phyloP scores from a whole-genome alignment of 2,113 vertebrate genomes.

The Mohoua ochrocephala region DNA sequence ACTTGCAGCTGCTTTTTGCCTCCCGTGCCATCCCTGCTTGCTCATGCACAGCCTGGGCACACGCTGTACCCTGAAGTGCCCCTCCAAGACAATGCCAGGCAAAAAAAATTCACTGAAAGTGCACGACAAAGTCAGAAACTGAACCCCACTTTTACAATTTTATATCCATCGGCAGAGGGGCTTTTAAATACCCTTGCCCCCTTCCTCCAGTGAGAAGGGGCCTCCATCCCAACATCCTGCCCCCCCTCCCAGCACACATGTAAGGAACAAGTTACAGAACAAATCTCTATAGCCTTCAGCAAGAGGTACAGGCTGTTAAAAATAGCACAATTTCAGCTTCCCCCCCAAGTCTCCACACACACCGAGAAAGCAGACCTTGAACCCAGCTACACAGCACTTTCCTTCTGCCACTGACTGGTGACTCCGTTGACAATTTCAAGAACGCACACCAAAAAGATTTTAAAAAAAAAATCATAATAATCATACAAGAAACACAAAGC shows the following conservation, averaged over 20 bases:
- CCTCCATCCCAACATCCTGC: not conserved
- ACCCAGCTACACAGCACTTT: not conserved
- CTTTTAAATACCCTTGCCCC: not conserved
- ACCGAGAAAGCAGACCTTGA: conserved; percentile 12
- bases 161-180: not conserved
- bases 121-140: not conserved
- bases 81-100: not conserved
- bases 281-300: not conserved
- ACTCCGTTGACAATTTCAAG: conserved; percentile 36
- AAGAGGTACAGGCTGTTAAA: conserved; percentile 25
- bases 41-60: not conserved
- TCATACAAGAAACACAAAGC: not conserved
- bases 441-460: not conserved
- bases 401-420: not conserved
- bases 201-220: not conserved
- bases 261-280: not conserved
- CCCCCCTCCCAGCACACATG: not conserved
- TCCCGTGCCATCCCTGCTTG: not conserved
- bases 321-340: conserved; percentile 20
- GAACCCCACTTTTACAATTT: not conserved
- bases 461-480: not conserved
- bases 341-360: not conserved
- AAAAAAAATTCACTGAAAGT: not conserved
- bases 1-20: not conserved
- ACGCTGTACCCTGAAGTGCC: not conserved